Evolutionary conservation across 2,797 vertebrate genomes (phyloP).

Genomic region (Mastacembelus armatus): DNA sequence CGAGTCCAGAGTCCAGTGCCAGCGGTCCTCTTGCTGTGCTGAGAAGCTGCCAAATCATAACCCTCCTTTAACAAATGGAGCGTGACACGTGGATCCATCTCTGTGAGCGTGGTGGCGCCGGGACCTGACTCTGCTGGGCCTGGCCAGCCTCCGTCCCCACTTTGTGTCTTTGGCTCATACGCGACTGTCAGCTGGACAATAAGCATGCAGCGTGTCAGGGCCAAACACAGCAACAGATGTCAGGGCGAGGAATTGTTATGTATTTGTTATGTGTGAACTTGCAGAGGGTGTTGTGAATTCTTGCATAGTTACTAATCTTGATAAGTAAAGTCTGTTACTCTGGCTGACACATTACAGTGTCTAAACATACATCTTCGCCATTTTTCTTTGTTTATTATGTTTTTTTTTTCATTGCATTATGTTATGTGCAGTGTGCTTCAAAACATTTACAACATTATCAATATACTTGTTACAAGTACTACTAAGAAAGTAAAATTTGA

Average conservation of each 20-base stretch:
- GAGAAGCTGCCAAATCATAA: slow-evolving; percentile 60
- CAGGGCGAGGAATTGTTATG: slow-evolving; percentile 14
- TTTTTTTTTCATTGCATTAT: no score
- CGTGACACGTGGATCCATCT: slow-evolving; percentile 51
- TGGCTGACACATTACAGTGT: no score
- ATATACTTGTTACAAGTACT: no score
- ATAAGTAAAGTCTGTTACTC: not conserved
- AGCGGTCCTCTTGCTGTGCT: slow-evolving; percentile 42
- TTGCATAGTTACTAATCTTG: not conserved
- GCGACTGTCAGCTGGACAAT: slow-evolving; percentile 50
- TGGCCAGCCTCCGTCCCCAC: slow-evolving; percentile 26
- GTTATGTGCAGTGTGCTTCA: no score
- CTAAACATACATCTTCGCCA: no score
- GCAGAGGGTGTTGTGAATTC: not conserved
- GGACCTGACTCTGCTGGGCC: slow-evolving; percentile 5
- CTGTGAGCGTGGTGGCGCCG: slow-evolving; percentile 45
- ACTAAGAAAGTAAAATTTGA: no score
- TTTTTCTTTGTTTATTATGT: no score
- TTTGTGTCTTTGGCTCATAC: slow-evolving; percentile 10
- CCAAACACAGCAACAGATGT: slow-evolving; percentile 57
- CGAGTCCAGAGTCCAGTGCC: slow-evolving; percentile 32
- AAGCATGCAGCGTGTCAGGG: slow-evolving; percentile 8
- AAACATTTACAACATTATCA: no score
- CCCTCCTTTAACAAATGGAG: slow-evolving; percentile 60
- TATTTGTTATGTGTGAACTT: not conserved